A percentile compares a stretch with the other conserved stretches of the same genome.
Evolutionary conservation across 2,888 invertebrate genomes (phyloP).

Genomic region (Rhagophthalmus giganteus): DNA sequence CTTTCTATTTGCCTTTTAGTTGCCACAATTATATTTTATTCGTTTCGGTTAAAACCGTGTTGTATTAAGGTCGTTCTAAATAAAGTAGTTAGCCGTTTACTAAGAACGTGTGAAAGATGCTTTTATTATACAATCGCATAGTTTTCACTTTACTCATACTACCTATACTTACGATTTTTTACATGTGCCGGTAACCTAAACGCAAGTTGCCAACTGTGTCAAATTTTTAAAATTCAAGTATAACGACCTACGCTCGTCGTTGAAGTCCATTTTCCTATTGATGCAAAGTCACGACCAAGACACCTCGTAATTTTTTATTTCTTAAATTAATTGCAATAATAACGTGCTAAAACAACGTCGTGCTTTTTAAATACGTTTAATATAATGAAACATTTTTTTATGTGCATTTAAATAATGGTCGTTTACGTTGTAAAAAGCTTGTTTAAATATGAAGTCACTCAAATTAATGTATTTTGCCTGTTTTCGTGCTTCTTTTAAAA

Average conservation of each 20-base stretch:
- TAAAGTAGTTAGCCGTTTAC: no score
- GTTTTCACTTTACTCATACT: neutral
- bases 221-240: slow-evolving; percentile 6
- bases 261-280: neutral
- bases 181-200: slow-evolving; percentile 11
- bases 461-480: no score
- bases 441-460: no score
- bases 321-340: neutral
- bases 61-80: no score
- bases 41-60: no score
- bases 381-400: neutral
- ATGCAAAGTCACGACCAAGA: neutral
- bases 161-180: neutral
- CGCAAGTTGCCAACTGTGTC: slow-evolving; percentile 16
- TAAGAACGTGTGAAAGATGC: no score
- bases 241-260: slow-evolving; percentile 1
- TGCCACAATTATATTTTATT: slow-evolving; percentile 5
- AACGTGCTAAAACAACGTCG: no score
- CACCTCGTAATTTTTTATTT: neutral
- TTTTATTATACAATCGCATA: slow-evolving; percentile 1
- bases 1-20: slow-evolving; percentile 3
- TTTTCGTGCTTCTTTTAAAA: no score
- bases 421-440: neutral
- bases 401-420: neutral
- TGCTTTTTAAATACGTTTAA: no score